phyloP scores from a whole-genome alignment of 2,888 invertebrate species.

The Stenotaenia linearis region DNA sequence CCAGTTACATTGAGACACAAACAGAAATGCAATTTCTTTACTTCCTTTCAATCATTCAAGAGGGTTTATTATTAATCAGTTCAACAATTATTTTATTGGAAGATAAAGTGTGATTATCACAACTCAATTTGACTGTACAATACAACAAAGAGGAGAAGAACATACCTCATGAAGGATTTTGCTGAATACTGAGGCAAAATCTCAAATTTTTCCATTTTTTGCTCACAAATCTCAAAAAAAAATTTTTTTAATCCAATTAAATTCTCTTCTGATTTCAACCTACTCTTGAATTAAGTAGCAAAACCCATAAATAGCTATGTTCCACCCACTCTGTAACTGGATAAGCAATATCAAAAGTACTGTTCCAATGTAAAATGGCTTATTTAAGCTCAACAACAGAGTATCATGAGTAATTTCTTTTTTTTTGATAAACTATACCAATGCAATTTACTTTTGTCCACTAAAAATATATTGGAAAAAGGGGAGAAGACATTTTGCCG shows the following conservation, averaged over 20 bases:
- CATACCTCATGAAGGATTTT: not conserved
- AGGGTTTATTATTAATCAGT: constrained; percentile 30
- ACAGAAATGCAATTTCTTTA: constrained; percentile 21
- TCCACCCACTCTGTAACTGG: constrained; percentile 33
- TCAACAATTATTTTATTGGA: constrained; percentile 33
- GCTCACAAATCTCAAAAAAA: too few species aligned
- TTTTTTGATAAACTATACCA: constrained; percentile 30
- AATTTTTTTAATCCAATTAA: not conserved
- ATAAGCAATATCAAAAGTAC: constrained; percentile 35
- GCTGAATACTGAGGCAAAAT: constrained; percentile 26
- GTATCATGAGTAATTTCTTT: constrained; percentile 30
- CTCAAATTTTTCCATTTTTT: not conserved
- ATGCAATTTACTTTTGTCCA: constrained; percentile 11
- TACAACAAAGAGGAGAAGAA: constrained; percentile 33
- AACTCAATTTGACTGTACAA: constrained; percentile 34
- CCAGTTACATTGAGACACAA: not conserved
- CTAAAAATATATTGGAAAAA: constrained; percentile 9
- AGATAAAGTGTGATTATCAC: constrained; percentile 34
- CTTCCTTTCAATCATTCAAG: constrained; percentile 21
- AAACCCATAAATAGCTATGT: not conserved
- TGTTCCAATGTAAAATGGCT: constrained; percentile 34
- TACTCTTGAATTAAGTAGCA: not conserved
- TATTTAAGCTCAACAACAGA: constrained; percentile 34
- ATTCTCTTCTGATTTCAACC: too few species aligned
- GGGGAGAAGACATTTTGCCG: constrained; percentile 31